Percentiles rank a stretch among this genome's conserved stretches.
These are phyloP conservation scores for Cheilosia grossa DNA, from an alignment of 2,888 invertebrate genomes.

Conservation along the genomic window DNA sequence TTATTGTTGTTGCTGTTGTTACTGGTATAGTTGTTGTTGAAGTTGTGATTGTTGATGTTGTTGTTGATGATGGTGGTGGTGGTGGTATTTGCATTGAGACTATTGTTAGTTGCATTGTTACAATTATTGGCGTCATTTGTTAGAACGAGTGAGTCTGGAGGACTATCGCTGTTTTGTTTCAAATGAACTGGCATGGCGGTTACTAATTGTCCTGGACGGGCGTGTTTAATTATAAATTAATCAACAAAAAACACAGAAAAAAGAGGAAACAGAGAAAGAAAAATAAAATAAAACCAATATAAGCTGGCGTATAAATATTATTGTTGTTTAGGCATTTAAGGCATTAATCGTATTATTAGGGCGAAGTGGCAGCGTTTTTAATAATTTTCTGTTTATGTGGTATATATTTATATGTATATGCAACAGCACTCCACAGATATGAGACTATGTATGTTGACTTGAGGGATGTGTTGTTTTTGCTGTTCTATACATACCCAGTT, in stretches of 20 bases:
- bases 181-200: constrained; percentile 83
- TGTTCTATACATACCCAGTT: constrained; percentile 78
- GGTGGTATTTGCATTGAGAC: constrained; percentile 79
- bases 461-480: background rate
- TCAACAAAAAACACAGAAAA: constrained; percentile 42
- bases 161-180: constrained; percentile 81
- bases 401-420: constrained; percentile 13
- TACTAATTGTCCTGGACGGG: constrained; percentile 81
- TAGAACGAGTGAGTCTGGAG: constrained; percentile 80
- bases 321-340: constrained; percentile 47
- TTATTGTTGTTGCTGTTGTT: constrained; percentile 63
- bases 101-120: constrained; percentile 77
- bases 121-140: constrained; percentile 75
- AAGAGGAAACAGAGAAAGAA: constrained; percentile 53
- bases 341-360: constrained; percentile 38
- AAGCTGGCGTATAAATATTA: constrained; percentile 53
- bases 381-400: background rate
- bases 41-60: constrained; percentile 77
- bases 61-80: constrained; percentile 80
- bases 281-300: constrained; percentile 47
- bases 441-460: constrained; percentile 37
- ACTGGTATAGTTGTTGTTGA: constrained; percentile 76
- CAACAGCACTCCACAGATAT: constrained; percentile 58
- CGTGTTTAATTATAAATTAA: constrained; percentile 48
- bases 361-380: constrained; percentile 52